Evolutionary conservation across 2,113 vertebrate species (phyloP).

Genomic region (Anguilla japonica): DNA sequence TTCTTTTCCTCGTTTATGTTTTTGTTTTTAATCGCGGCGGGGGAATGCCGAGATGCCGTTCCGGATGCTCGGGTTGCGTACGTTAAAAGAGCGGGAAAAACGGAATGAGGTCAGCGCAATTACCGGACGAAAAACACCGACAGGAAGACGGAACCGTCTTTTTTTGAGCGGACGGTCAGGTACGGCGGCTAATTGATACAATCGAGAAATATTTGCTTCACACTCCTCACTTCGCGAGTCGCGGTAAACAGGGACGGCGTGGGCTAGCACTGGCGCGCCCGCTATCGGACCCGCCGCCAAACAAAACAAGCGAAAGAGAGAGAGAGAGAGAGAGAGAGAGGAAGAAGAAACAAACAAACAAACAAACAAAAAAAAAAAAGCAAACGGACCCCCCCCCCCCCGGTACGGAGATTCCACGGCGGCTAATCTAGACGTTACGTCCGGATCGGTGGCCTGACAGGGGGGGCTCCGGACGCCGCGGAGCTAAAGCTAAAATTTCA

Average conservation of each 20-base stretch:
- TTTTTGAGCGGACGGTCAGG: background rate
- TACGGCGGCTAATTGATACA: constrained; percentile 3
- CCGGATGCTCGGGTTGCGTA: background rate
- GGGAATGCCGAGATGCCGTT: background rate
- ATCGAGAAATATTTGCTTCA: background rate
- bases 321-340: background rate
- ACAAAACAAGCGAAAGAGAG: background rate
- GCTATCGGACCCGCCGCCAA: background rate
- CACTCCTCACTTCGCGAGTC: background rate
- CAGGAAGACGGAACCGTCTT: background rate
- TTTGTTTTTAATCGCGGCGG: background rate
- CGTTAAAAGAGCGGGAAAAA: background rate
- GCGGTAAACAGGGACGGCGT: background rate
- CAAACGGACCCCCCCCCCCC: background rate
- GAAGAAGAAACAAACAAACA: background rate
- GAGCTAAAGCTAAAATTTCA: constrained; percentile 33
- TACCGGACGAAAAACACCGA: background rate
- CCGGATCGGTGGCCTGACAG: constrained; percentile 29
- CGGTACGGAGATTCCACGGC: constrained; percentile 26
- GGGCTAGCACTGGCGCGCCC: background rate
- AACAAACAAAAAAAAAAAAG: no score
- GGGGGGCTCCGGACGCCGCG: constrained; percentile 33
- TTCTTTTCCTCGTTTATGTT: background rate
- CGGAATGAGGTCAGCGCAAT: background rate
- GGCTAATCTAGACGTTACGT: constrained; percentile 37